phyloP scores from a whole-genome alignment of 1,140 invertebrate genomes.

The Neodiprion pinetum region DNA sequence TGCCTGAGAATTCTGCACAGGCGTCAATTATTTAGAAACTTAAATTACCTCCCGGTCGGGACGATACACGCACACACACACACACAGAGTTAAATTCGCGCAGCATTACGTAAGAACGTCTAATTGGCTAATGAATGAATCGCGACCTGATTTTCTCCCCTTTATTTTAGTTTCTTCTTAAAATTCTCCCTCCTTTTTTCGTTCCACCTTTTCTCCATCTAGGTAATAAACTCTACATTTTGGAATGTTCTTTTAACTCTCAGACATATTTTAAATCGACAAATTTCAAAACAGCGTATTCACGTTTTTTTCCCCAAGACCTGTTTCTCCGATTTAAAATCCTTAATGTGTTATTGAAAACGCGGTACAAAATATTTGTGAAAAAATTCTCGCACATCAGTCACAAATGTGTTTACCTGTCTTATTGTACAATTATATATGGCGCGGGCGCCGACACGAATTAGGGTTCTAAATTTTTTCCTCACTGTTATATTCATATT shows the following conservation, averaged over 20 bases:
- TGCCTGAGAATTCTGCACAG: background rate
- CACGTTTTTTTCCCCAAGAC: too few species aligned
- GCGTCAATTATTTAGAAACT: constrained; percentile 4
- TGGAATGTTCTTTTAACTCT: background rate
- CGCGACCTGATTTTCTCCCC: background rate
- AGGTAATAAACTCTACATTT: background rate
- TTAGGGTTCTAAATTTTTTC: too few species aligned
- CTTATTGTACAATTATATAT: too few species aligned
- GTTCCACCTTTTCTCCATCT: background rate
- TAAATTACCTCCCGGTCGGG: background rate
- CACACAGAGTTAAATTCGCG: background rate
- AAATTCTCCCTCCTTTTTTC: background rate
- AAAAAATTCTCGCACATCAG: too few species aligned
- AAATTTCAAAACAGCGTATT: too few species aligned
- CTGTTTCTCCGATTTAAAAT: too few species aligned
- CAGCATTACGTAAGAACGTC: background rate
- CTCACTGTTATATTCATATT: too few species aligned
- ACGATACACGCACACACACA: background rate
- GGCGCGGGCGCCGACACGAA: too few species aligned
- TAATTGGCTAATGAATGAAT: background rate
- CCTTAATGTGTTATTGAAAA: too few species aligned
- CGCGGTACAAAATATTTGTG: too few species aligned
- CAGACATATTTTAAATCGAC: background rate
- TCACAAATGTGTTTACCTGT: too few species aligned
- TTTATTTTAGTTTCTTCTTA: background rate